Evolutionary conservation across 2,113 vertebrate species (phyloP), one percentile per base, ranked within the genome.

Genomic region (Sterna hirundo): DNA sequence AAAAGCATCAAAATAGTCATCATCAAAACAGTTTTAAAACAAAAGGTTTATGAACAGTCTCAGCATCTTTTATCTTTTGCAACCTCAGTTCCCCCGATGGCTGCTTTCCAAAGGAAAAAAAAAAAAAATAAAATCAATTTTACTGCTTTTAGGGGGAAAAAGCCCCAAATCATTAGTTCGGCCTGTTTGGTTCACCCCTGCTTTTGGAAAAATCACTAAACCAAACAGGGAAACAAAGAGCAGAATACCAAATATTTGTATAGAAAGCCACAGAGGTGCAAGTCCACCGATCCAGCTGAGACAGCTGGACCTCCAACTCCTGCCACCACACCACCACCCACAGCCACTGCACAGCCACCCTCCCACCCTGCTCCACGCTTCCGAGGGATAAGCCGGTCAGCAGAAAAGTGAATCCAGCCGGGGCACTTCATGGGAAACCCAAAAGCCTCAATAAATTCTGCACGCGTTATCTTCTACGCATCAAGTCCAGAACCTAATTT

Each of bases 371-470:
- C 19, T 42, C 62, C 30, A 34, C 15, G 11, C 16, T 62, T 29
- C 69, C 5, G 0, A 72, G 25, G 16, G 14, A 1, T 7, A 40
- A 76, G 5, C 5, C 2, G 2, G 19, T 15, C 71, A 80, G 38
- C 18, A 13, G 0, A 4, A 17, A 10, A 4, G 8, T 4, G 3
- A 88, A 76, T 21, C 23, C 25, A 13, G 34, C 36, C 0, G 0
- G 62, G 75, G 52, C 47, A 27, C 34, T 32, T 17, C 26, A 25
- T 1, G 2, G 38, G 21, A 76, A 65, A 52, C 26, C 25, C 2
- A 0, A 61, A 44, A 0, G 0, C 60, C 66, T 51, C 47, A 52
- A 25, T 49, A 66, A 82, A 60, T 57, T 55, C 52, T 71, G 44
- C 13, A 1, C 29, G 20, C 0, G 0, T 52, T 44, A 54, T 32